These are phyloP conservation scores for Peromyscus eremicus DNA, from an alignment of 2,797 vertebrate genomes.

Conservation along the genomic window DNA sequence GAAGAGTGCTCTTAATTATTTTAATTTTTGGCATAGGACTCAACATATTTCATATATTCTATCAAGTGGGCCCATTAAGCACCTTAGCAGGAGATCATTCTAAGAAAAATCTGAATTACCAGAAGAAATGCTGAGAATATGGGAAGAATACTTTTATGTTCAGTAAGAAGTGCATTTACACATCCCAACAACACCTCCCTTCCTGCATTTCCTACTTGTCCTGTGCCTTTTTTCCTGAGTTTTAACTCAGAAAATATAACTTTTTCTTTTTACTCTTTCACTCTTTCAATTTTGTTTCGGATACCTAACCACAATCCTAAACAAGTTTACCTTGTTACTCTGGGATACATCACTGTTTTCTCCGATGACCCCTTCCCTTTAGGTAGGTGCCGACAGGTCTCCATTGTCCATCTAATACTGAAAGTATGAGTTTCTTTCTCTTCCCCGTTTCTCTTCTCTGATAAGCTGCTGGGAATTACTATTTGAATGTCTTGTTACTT, in stretches of 20 bases:
- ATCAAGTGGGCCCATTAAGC: neutral
- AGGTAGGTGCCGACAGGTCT: neutral
- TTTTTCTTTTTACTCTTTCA: neutral
- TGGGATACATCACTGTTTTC: neutral
- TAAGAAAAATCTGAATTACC: neutral
- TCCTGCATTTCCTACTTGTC: neutral
- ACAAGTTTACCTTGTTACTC: neutral
- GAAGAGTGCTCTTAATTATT: neutral
- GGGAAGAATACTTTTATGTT: neutral
- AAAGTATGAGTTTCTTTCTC: neutral
- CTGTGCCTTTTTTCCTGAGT: neutral
- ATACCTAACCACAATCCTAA: neutral
- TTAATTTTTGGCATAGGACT: neutral
- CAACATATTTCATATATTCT: neutral
- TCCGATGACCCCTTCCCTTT: neutral
- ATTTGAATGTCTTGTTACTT: neutral
- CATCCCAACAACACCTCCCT: neutral
- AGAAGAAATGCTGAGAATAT: neutral
- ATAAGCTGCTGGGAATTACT: neutral
- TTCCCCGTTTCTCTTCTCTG: neutral
- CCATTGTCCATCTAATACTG: neutral
- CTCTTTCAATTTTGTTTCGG: neutral
- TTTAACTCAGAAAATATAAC: neutral
- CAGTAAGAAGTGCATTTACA: neutral
- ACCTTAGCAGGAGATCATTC: neutral